phyloP scores from a whole-genome alignment of 2,113 vertebrate species.

The Burhinus oedicnemus region DNA sequence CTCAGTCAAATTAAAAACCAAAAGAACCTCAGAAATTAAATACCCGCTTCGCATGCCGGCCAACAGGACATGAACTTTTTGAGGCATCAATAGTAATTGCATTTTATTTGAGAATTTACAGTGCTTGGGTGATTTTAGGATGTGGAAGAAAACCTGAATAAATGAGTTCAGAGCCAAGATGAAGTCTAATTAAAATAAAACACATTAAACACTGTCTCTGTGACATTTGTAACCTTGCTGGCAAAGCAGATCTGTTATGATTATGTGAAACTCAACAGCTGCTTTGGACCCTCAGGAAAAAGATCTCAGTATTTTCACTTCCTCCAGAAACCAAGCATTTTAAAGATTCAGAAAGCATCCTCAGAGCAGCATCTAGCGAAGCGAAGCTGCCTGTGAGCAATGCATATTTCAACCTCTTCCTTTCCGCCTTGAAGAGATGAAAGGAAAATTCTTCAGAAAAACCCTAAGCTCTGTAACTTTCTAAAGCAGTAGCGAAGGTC shows the following conservation, averaged over 20 bases:
- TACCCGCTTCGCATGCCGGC: background rate
- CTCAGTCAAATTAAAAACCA: background rate
- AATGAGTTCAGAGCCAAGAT: background rate
- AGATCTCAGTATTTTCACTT: background rate
- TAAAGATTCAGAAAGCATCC: background rate
- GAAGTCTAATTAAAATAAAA: constrained; percentile 9
- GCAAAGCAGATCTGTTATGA: background rate
- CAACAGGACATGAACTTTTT: background rate
- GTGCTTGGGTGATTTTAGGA: background rate
- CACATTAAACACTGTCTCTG: background rate
- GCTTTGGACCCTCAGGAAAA: background rate
- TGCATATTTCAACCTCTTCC: background rate
- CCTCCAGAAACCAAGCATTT: background rate
- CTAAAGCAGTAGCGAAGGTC: background rate
- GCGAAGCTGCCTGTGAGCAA: background rate
- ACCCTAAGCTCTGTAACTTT: background rate
- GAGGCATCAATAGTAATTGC: background rate
- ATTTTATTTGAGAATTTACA: background rate
- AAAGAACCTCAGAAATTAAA: background rate
- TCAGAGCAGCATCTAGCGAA: background rate
- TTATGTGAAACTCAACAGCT: background rate
- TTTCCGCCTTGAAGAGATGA: background rate
- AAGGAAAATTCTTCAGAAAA: background rate
- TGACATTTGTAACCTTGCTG: background rate
- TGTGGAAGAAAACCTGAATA: background rate